phyloP scores from a whole-genome alignment of 2,113 vertebrate species.

The Epinephelus cyanopodus region DNA sequence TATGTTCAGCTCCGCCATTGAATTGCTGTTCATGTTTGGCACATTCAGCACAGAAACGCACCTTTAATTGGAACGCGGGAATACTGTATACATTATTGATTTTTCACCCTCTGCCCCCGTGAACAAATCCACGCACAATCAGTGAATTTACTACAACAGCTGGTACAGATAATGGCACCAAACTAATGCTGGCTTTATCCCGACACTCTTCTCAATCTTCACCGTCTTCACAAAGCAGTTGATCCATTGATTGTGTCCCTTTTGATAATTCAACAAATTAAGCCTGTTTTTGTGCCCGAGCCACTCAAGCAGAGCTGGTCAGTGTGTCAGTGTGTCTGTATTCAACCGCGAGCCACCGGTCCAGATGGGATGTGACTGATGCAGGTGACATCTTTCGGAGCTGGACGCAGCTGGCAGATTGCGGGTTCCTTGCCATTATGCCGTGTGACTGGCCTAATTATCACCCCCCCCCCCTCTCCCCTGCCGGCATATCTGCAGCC shows the following conservation, averaged over 20 bases:
- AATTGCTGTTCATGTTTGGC: neutral
- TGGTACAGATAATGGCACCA: constrained; percentile 17
- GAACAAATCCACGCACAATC: constrained; percentile 1
- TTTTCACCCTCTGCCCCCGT: constrained; percentile 4
- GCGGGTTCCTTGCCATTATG: constrained; percentile 76
- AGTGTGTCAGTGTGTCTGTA: constrained; percentile 39
- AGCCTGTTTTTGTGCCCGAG: constrained; percentile 37
- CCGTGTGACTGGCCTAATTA: constrained; percentile 81
- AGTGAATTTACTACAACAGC: constrained; percentile 25
- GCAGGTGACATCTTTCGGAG: constrained; percentile 68
- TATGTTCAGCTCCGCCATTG: neutral
- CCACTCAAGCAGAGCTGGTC: constrained; percentile 57
- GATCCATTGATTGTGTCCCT: constrained; percentile 50
- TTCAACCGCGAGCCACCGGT: constrained; percentile 29
- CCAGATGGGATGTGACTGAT: constrained; percentile 76
- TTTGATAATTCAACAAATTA: constrained; percentile 58
- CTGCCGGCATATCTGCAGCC: constrained; percentile 56
- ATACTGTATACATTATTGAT: constrained; percentile 24
- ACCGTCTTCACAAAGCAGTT: constrained; percentile 13
- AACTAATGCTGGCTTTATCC: neutral
- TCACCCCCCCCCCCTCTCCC: constrained; percentile 29
- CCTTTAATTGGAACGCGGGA: constrained; percentile 10
- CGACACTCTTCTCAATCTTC: neutral
- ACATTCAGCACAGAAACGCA: neutral
- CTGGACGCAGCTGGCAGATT: constrained; percentile 79